Percentiles rank a stretch among this genome's conserved stretches.
phyloP scores from a whole-genome alignment of 2,888 invertebrate species.

The Pyrrhia umbra region DNA sequence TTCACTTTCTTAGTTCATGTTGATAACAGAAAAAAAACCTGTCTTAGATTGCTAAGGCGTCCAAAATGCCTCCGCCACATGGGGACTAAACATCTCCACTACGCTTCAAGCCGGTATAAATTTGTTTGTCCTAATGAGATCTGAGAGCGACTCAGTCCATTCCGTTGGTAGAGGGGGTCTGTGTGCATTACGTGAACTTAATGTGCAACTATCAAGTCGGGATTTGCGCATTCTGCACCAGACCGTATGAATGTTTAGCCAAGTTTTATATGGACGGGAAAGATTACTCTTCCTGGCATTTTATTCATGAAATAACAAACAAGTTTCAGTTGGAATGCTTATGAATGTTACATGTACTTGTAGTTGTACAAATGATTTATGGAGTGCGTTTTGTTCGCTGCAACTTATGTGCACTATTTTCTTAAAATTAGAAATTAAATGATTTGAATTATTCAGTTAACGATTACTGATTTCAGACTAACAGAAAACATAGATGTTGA shows the following conservation, averaged over 20 bases:
- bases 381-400: slow-evolving; percentile 1
- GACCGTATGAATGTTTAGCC: slow-evolving; percentile 58
- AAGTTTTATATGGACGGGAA: slow-evolving; percentile 53
- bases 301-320: slow-evolving; percentile 56
- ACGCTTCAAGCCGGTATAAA: slow-evolving; percentile 54
- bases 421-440: neutral
- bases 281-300: slow-evolving; percentile 54
- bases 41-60: too few species aligned
- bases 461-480: too few species aligned
- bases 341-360: slow-evolving; percentile 32
- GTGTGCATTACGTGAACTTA: slow-evolving; percentile 58
- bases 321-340: slow-evolving; percentile 29
- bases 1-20: too few species aligned
- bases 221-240: slow-evolving; percentile 55
- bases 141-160: slow-evolving; percentile 50
- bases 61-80: slow-evolving; percentile 31
- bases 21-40: too few species aligned
- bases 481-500: too few species aligned
- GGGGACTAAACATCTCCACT: slow-evolving; percentile 58
- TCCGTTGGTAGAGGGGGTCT: slow-evolving; percentile 35
- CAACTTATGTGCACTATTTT: neutral
- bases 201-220: slow-evolving; percentile 54
- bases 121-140: slow-evolving; percentile 63
- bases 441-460: neutral
- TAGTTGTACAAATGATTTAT: slow-evolving; percentile 28